Evolutionary conservation across 2,888 invertebrate genomes (phyloP).

Genomic region (Trichacis sp.): DNA sequence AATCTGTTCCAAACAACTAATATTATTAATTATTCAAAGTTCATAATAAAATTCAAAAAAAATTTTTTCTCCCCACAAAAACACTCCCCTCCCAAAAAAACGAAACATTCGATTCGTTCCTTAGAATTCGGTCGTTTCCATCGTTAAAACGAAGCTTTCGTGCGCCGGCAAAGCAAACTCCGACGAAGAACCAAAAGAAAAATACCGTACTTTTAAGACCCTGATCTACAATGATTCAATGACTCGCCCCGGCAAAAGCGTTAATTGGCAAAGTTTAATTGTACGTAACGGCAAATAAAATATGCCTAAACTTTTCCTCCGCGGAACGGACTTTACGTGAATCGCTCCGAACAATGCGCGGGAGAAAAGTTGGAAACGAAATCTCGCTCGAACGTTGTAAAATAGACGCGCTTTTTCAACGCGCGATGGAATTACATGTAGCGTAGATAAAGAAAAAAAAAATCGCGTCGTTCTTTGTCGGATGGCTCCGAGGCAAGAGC

Average conservation of each 20-base stretch:
- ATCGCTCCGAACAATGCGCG: background rate
- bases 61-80: too few species aligned
- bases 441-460: constrained; percentile 6
- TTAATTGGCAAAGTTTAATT: constrained; percentile 2
- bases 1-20: too few species aligned
- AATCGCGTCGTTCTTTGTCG: constrained; percentile 34
- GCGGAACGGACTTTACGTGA: background rate
- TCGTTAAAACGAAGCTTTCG: too few species aligned
- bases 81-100: too few species aligned
- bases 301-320: background rate
- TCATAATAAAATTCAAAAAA: too few species aligned
- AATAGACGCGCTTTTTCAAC: constrained; percentile 36
- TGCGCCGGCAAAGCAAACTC: constrained; percentile 35
- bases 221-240: background rate
- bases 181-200: constrained; percentile 16
- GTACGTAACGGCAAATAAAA: constrained; percentile 1
- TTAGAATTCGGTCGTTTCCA: too few species aligned
- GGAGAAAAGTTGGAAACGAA: background rate
- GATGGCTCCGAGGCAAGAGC: constrained; percentile 26
- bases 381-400: constrained; percentile 24
- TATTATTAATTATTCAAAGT: too few species aligned
- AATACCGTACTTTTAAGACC: background rate
- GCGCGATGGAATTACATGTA: constrained; percentile 23
- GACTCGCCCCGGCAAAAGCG: background rate
- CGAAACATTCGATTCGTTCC: too few species aligned